These are phyloP conservation scores for Geodia barretti DNA, from an alignment of 37 sponge, comb jelly and placozoan species.

Conservation along the genomic window DNA sequence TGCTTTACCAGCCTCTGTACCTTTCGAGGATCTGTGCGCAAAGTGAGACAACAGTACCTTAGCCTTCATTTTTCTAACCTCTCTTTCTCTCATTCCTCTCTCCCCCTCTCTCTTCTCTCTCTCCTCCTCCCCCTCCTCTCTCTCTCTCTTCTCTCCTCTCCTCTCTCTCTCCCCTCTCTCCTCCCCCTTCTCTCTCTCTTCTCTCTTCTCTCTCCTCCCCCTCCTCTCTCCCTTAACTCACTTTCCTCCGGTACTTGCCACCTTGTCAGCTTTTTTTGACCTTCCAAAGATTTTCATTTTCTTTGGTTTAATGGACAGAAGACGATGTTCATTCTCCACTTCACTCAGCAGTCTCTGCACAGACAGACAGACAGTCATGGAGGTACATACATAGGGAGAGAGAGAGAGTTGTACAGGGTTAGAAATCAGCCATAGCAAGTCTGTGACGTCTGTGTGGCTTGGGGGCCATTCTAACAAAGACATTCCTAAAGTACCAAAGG, in stretches of 20 bases:
- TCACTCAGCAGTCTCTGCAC: neutral
- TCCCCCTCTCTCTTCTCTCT: neutral
- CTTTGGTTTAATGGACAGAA: constrained; percentile 5
- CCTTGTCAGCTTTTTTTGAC: constrained; percentile 22
- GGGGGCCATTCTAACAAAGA: too few relatives aligned
- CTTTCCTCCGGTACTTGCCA: neutral
- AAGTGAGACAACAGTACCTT: constrained; percentile 3
- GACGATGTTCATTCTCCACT: neutral
- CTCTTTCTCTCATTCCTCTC: neutral
- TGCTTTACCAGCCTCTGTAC: neutral
- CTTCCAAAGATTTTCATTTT: constrained; percentile 43
- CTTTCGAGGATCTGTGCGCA: neutral
- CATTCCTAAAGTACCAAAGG: too few relatives aligned
- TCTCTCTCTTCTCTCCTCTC: neutral
- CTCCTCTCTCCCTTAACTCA: neutral
- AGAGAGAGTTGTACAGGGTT: too few relatives aligned
- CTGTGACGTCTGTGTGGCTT: too few relatives aligned
- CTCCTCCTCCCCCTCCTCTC: too few relatives aligned
- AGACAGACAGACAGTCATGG: too few relatives aligned
- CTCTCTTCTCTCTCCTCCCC: too few relatives aligned
- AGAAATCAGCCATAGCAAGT: too few relatives aligned
- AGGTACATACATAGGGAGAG: too few relatives aligned
- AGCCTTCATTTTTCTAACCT: too few relatives aligned
- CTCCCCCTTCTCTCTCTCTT: neutral
- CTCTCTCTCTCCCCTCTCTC: neutral